phyloP scores from a whole-genome alignment of 2,888 invertebrate species.

The Phengaris alcon region DNA sequence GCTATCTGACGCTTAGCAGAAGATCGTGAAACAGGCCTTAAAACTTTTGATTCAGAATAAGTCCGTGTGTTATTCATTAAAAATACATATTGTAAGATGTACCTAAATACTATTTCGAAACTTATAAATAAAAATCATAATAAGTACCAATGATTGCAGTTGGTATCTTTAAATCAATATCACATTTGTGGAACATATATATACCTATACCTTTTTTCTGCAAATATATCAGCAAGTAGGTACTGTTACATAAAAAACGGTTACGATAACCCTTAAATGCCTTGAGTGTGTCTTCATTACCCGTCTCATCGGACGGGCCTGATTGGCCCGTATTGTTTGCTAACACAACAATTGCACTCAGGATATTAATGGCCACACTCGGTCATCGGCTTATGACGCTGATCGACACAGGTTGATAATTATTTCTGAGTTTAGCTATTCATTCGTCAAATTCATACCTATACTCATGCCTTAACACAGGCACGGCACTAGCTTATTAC shows the following conservation, averaged over 20 bases:
- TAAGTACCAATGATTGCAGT: too few species aligned
- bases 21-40: too few species aligned
- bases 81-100: too few species aligned
- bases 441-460: background rate
- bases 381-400: conserved; percentile 36
- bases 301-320: conserved; percentile 60
- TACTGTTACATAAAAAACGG: background rate
- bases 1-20: too few species aligned
- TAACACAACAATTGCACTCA: conserved; percentile 64
- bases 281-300: conserved; percentile 60
- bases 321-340: conserved; percentile 68
- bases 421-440: background rate
- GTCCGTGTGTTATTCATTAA: too few species aligned
- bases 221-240: background rate
- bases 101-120: too few species aligned
- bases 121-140: too few species aligned
- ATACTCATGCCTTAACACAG: too few species aligned
- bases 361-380: conserved; percentile 47
- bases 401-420: conserved; percentile 24
- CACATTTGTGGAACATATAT: too few species aligned
- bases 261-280: background rate
- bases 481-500: too few species aligned
- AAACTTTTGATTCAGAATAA: too few species aligned
- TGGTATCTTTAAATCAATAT: too few species aligned
- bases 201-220: background rate